phyloP scores from a whole-genome alignment of 2,797 vertebrate genomes.

The Mormyrus hasselquistii region DNA sequence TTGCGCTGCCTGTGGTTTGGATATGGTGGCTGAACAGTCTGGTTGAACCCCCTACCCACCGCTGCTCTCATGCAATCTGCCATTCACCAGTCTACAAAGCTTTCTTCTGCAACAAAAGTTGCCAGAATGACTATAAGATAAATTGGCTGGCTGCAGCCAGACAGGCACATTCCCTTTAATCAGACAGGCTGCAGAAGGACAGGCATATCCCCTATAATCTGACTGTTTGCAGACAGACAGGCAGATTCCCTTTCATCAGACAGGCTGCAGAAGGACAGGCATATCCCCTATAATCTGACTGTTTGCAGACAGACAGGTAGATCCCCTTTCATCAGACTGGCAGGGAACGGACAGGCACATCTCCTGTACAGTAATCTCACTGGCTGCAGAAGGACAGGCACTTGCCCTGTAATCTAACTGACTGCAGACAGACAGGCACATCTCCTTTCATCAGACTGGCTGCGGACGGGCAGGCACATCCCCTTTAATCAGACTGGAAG shows the following conservation, averaged over 20 bases:
- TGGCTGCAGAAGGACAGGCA: neutral
- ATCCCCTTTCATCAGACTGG: neutral
- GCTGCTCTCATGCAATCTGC: neutral
- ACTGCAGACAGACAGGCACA: neutral
- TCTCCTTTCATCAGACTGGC: too few relatives aligned
- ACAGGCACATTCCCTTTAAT: neutral
- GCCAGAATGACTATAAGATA: neutral
- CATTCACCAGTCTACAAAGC: neutral
- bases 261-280: neutral
- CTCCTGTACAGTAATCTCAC: neutral
- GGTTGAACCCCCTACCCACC: conserved; percentile 37
- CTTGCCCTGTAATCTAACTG: neutral
- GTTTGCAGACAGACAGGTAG: neutral
- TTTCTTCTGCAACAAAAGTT: neutral
- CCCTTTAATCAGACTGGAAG: neutral
- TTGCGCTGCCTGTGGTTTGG: conserved; percentile 1
- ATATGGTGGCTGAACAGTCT: conserved; percentile 30
- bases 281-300: neutral
- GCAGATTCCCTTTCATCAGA: neutral
- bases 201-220: neutral
- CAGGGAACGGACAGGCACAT: neutral
- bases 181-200: neutral
- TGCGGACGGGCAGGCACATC: too few relatives aligned
- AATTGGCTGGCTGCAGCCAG: neutral
- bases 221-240: accelerated